Evolutionary conservation across 2,113 vertebrate genomes (phyloP), one percentile per base, ranked within the genome.

Genomic region (Neotoma lepida): DNA sequence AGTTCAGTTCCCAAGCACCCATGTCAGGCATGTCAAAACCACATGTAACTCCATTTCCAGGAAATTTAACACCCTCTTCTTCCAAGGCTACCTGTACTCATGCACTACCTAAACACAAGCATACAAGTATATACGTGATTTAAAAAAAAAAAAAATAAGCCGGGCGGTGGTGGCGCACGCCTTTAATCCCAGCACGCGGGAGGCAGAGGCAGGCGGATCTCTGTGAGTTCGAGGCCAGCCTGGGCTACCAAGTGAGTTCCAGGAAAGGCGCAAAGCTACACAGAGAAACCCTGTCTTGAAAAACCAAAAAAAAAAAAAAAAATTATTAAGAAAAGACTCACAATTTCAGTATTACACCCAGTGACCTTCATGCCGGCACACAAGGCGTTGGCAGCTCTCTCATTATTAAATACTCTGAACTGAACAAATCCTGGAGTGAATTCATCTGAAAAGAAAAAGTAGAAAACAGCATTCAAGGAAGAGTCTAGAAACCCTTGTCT

Each of bases 351-450:
- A 51, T 51, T 51, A 1, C 49, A 51, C 12, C 49, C 49, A 51
- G 49, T 51, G 49, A 51, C 49, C 49, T 10, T 51, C 49, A 51
- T 51, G 49, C 49, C 49, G 12, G 49, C 9, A 51, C 49, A 51
- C 49, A 51, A 51, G 49, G 49, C 49, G 12, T 51, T 51, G 9
- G 49, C 49, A 10, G 49, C 49, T 51, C 49, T 10, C 49, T 51
- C 49, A 51, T 51, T 51, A 51, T 51, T 51, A 51, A 51, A 51
- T 10, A 51, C 49, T 51, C 49, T 51, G 49, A 51, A 51, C 49
- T 51, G 94, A 41, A 97, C 22, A 54, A 93, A 98, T 89, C 97
- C 98, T 13, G 97, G 64, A n/a, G 51, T 44, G 74, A 97, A 96
- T 77, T 97, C 95, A 2, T 0, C 96, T 97, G 26, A 76, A 82